Evolutionary conservation across 2,113 vertebrate genomes (phyloP).

Genomic region (Oreocharis arfaki): DNA sequence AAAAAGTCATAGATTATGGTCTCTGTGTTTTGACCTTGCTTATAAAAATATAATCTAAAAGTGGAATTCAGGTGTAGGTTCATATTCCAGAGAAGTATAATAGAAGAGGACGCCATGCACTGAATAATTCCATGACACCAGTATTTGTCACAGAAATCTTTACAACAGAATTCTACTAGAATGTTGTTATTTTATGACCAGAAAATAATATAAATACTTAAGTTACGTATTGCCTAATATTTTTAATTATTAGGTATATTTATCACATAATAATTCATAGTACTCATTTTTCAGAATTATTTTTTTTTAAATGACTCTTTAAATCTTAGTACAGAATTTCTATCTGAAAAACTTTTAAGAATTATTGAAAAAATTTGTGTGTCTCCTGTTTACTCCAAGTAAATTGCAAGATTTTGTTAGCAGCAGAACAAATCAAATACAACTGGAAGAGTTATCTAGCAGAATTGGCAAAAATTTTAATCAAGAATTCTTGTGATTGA

Average conservation of each 20-base stretch:
- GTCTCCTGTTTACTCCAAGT: neutral
- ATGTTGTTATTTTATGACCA: neutral
- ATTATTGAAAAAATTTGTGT: neutral
- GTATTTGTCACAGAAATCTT: neutral
- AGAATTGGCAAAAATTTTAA: neutral
- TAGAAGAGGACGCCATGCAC: neutral
- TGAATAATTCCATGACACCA: neutral
- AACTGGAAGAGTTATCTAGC: neutral
- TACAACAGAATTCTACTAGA: neutral
- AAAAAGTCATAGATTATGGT: neutral
- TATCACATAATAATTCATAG: neutral
- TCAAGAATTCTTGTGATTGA: neutral
- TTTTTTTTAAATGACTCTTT: neutral
- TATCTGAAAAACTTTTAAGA: neutral
- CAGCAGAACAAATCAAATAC: neutral
- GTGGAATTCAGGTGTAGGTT: neutral
- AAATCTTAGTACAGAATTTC: neutral
- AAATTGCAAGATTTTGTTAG: neutral
- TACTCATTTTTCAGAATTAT: neutral
- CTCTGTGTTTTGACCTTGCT: neutral
- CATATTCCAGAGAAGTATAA: neutral
- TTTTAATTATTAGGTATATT: fast-evolving
- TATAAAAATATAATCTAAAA: neutral
- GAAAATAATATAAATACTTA: neutral
- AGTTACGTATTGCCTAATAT: neutral